Evolutionary conservation across 2,888 invertebrate genomes (phyloP).

Genomic region (Subacronicta megacephala): DNA sequence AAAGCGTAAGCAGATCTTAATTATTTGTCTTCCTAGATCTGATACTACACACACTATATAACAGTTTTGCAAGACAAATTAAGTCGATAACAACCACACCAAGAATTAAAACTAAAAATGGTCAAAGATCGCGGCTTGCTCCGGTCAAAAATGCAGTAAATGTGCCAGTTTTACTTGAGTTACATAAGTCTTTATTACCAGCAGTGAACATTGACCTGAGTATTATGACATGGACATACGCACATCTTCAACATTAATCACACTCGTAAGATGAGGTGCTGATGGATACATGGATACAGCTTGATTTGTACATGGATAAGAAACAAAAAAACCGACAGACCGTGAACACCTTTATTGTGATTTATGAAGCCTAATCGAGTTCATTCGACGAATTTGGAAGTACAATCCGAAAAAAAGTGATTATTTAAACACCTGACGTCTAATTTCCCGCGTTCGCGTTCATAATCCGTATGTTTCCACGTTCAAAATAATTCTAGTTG

Average conservation of each 20-base stretch:
- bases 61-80: not conserved
- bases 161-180: conserved; percentile 34
- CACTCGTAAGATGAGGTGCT: conserved; percentile 11
- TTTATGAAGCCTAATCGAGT: no score
- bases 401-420: no score
- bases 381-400: no score
- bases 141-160: conserved; percentile 31
- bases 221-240: conserved; percentile 24
- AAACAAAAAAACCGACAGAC: not conserved
- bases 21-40: not conserved
- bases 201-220: conserved; percentile 37
- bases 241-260: conserved; percentile 29
- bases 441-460: no score
- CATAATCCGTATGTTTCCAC: conserved; percentile 1
- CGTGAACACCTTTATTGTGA: no score
- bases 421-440: no score
- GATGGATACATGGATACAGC: conserved; percentile 7
- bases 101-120: conserved; percentile 25
- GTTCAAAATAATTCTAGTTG: conserved; percentile 4
- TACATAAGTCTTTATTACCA: conserved; percentile 24
- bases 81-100: conserved; percentile 16
- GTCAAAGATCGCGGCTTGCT: conserved; percentile 28
- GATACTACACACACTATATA: no score
- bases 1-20: no score
- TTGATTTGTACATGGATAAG: not conserved